Evolutionary conservation across 2,113 vertebrate genomes (phyloP).

Genomic region (Gallinago media): DNA sequence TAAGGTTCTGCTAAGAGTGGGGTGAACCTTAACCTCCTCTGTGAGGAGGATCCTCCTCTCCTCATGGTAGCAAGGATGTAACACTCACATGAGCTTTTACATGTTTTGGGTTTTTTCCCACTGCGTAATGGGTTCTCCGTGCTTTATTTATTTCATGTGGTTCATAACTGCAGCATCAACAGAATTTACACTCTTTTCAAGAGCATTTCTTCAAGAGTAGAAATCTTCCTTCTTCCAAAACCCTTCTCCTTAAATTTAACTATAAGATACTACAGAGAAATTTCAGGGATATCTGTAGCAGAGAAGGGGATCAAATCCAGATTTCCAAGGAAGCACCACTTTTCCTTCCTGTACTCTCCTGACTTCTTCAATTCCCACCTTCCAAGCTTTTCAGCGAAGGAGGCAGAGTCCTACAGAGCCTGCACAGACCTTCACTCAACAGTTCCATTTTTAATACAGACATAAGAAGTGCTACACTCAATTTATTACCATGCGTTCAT

Average conservation of each 20-base stretch:
- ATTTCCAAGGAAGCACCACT: background rate
- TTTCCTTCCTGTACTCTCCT: background rate
- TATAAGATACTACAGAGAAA: background rate
- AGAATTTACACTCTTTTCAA: background rate
- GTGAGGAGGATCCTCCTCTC: background rate
- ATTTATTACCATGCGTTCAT: constrained; percentile 93
- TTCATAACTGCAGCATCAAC: background rate
- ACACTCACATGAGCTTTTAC: background rate
- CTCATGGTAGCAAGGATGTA: background rate
- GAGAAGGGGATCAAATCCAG: background rate
- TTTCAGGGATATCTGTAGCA: background rate
- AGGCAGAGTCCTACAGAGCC: background rate
- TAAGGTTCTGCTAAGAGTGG: background rate
- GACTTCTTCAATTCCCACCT: background rate
- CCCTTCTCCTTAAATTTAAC: background rate
- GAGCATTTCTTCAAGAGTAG: background rate
- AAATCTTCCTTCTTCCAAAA: background rate
- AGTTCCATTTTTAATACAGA: background rate
- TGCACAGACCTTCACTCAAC: background rate
- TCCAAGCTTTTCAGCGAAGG: background rate
- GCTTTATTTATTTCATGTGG: background rate
- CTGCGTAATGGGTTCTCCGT: background rate
- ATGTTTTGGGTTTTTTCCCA: background rate
- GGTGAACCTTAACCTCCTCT: background rate
- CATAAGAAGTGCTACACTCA: background rate